Conservation (phyloP, 2,113 vertebrate species). For the Mohoua ochrocephala region DNA sequence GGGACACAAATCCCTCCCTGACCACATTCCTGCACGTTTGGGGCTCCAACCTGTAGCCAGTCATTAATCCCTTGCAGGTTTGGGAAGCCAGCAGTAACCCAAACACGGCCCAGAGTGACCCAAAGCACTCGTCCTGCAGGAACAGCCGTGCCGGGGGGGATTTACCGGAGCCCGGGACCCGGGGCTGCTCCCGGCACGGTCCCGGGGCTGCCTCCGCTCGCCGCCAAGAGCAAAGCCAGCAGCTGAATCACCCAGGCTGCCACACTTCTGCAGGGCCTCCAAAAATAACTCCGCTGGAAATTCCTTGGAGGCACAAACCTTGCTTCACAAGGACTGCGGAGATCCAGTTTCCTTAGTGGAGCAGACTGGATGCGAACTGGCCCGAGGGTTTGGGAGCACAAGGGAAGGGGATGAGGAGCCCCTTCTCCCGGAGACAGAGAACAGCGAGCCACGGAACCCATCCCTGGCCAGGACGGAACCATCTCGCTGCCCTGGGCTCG, state of each 20-base stretch:
- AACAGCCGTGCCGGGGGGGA: rapidly evolving
- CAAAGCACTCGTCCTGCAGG: rapidly evolving
- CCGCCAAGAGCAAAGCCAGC: not conserved
- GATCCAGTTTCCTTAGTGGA: conserved; percentile 43
- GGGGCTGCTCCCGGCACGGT: not conserved
- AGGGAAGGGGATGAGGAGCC: rapidly evolving
- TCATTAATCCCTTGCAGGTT: rapidly evolving
- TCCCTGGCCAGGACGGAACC: rapidly evolving
- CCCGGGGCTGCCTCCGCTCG: not conserved
- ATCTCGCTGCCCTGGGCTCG: not conserved
- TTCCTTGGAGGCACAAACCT: conserved; percentile 40
- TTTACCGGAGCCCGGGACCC: rapidly evolving
- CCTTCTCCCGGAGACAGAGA: rapidly evolving
- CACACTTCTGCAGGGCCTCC: conserved; percentile 48
- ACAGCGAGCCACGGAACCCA: rapidly evolving
- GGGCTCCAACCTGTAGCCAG: not conserved
- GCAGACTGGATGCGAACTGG: not conserved
- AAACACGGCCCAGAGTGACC: rapidly evolving
- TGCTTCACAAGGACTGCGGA: not conserved
- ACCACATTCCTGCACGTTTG: rapidly evolving
- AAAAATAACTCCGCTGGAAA: conserved; percentile 46
- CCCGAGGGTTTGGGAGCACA: rapidly evolving
- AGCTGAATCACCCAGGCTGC: conserved; percentile 35
- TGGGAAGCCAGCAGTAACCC: not conserved
- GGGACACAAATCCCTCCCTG: not conserved